A percentile compares a stretch with the other conserved stretches of the same genome.
These are phyloP conservation scores for Hypotaenidia okinawae DNA, from an alignment of 2,797 vertebrate species.

Conservation along the genomic window DNA sequence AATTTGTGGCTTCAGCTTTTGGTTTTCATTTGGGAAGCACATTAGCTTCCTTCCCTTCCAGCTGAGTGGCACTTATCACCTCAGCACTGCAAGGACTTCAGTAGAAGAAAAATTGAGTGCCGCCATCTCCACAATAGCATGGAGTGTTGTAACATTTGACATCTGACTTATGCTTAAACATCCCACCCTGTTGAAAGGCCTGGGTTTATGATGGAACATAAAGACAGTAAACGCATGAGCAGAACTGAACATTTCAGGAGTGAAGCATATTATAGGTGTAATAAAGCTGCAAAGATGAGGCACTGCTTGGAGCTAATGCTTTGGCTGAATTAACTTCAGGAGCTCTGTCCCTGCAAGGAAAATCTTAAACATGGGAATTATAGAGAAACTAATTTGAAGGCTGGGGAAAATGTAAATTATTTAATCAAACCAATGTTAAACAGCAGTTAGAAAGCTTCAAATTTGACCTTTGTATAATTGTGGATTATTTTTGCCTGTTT, in stretches of 20 bases:
- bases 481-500: background rate
- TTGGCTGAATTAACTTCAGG: background rate
- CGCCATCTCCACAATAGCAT: background rate
- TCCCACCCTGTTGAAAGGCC: background rate
- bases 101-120: background rate
- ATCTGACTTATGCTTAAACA: slow-evolving; percentile 8
- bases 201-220: slow-evolving; percentile 28
- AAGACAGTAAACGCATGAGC: slow-evolving; percentile 3
- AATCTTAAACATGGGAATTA: background rate
- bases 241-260: background rate
- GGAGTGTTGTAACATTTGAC: slow-evolving; percentile 1
- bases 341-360: background rate
- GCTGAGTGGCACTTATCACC: background rate
- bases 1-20: background rate
- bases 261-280: background rate
- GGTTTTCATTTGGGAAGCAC: background rate
- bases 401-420: background rate
- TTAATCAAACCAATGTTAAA: background rate
- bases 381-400: background rate
- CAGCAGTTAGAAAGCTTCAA: background rate
- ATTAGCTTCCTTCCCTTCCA: background rate
- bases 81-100: background rate
- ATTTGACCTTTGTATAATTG: background rate
- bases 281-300: background rate
- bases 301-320: background rate